phyloP scores from a whole-genome alignment of 2,113 vertebrate species.

The Myotis brandtii region DNA sequence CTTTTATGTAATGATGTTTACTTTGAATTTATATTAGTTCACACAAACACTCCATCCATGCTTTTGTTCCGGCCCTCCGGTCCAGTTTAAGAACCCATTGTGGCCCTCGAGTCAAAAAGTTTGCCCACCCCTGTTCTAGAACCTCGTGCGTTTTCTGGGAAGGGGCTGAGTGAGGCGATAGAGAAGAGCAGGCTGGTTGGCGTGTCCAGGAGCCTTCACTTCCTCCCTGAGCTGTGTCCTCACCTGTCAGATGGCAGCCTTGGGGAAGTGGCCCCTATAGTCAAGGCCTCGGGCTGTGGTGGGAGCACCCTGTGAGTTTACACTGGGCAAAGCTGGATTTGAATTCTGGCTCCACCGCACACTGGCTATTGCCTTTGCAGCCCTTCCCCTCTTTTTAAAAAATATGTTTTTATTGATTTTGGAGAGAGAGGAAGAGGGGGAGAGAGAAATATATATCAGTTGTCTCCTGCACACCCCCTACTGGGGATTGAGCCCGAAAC shows the following conservation, averaged over 20 bases:
- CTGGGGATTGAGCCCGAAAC: no score
- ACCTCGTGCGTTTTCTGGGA: background rate
- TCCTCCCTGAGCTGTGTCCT: background rate
- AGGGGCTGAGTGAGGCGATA: background rate
- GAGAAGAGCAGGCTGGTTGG: rapidly evolving
- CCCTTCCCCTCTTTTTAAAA: background rate
- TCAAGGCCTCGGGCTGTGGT: rapidly evolving
- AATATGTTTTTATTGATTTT: no score
- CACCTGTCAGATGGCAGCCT: background rate
- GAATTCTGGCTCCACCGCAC: background rate
- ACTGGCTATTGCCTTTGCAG: background rate
- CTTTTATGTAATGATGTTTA: no score
- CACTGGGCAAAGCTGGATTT: rapidly evolving
- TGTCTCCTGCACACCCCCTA: no score
- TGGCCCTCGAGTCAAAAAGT: no score
- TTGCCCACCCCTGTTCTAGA: no score
- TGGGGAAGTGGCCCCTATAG: rapidly evolving
- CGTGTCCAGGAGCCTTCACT: rapidly evolving
- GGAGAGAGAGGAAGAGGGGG: no score
- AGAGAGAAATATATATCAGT: no score
- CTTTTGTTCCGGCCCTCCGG: no score
- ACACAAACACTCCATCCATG: no score
- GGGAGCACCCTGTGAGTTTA: rapidly evolving
- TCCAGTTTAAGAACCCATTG: no score
- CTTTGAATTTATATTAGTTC: no score